Base-by-base conservation (phyloP, 1,140 invertebrate species). In the Panagrolaimus sp. region DNA sequence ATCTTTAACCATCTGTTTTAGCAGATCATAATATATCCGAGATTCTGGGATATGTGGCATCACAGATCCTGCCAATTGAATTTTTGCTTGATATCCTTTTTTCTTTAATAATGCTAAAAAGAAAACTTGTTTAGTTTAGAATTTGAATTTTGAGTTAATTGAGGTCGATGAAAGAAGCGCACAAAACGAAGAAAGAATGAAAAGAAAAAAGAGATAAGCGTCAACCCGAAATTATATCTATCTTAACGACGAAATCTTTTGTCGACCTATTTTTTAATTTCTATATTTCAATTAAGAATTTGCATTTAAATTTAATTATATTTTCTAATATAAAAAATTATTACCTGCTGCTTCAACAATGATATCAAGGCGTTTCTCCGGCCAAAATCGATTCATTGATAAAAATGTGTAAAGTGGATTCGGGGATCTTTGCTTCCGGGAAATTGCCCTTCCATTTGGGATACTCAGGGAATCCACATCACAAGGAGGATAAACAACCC, bases 11-110 rank as follows among this genome's bases (percentile, higher is more conserved):
- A 77, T 78, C 21, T 73, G 58, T 46, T 80, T 71, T 9, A 82
- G 70, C 17, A 75, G 65, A 12, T 82, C 74, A 46, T 74, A 80
- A 63, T 82, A 82, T 17, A 82, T 83, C 15, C 73, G 58, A 26
- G 81, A 83, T 69, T 82, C 80, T 17, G 80, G 80, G 48, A 82
- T 82, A 66, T 82, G 80, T 43, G 80, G 80, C 80, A 82, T 82
- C 12, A 82, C 80, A 46, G 77, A 80, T 15, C 80, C 80, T 21
- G 80, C 80, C 58, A 82, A 63, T 64, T 82, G 72, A 38, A 82
- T 75, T 7, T 21, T 45, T 21, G 79, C 69, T 7, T 76, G 66
- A 21, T 68, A 45, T n/a, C 79, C 79, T 28, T 55, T 32, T 28
- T 43, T 45, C 62, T 83, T 82, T 14, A 82, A 52, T 21, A 80